A percentile compares a stretch with the other conserved stretches of the same genome.
Evolutionary conservation across 2,113 vertebrate species (phyloP).

Genomic region (Diadophis punctatus): DNA sequence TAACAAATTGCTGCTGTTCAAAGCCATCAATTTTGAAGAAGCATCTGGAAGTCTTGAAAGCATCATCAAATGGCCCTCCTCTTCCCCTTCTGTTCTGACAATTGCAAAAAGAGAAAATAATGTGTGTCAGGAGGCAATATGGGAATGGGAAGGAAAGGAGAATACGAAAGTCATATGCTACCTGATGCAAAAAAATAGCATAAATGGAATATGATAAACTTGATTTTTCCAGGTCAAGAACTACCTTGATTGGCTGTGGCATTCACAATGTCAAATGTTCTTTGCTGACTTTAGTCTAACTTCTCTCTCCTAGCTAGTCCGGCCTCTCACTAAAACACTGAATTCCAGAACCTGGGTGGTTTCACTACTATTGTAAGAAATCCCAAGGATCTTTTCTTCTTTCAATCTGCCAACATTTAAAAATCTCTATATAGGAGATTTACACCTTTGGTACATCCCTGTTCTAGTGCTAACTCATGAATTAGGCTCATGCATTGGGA

Average conservation of each 20-base stretch:
- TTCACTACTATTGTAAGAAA: neutral
- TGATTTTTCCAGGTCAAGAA: neutral
- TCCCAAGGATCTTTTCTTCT: neutral
- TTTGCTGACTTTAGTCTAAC: neutral
- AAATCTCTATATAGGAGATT: neutral
- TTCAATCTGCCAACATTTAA: neutral
- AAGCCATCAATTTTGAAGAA: conserved; percentile 65
- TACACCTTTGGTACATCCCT: neutral
- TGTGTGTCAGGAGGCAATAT: neutral
- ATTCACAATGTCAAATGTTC: neutral
- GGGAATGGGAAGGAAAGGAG: conserved; percentile 2
- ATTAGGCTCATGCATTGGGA: neutral
- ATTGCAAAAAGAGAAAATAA: conserved; percentile 47
- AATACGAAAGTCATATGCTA: neutral
- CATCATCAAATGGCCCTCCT: conserved; percentile 52
- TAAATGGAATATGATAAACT: conserved; percentile 6
- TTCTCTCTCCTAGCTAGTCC: neutral
- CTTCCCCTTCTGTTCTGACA: conserved; percentile 39
- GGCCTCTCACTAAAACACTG: neutral
- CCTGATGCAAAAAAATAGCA: conserved; percentile 17
- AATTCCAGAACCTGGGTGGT: neutral
- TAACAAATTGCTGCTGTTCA: conserved; percentile 64
- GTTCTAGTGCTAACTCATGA: neutral
- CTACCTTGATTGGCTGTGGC: neutral
- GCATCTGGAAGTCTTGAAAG: conserved; percentile 65